Evolutionary conservation across 2,797 vertebrate genomes (phyloP).

Genomic region (Hipposideros larvatus): DNA sequence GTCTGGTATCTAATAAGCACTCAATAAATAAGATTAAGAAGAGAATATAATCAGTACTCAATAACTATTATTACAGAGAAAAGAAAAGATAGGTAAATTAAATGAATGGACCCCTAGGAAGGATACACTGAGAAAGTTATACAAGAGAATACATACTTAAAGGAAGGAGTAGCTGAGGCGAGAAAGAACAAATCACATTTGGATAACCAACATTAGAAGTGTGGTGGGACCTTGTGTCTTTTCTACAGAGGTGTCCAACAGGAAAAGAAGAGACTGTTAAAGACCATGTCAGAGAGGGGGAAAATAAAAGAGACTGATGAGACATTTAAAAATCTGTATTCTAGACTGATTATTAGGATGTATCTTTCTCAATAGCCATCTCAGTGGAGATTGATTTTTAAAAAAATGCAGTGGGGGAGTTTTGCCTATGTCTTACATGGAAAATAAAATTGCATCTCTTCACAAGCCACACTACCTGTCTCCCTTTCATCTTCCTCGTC

Average conservation of each 20-base stretch:
- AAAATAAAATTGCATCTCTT: not conserved
- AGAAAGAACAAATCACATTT: not conserved
- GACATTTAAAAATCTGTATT: not conserved
- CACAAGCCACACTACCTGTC: not conserved
- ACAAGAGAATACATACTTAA: not conserved
- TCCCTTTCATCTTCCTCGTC: not conserved
- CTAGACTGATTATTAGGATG: not conserved
- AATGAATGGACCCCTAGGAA: not conserved
- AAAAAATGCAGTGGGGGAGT: not conserved
- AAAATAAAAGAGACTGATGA: not conserved
- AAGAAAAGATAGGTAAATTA: not conserved
- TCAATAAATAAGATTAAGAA: not conserved
- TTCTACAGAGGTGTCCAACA: not conserved
- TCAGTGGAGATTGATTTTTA: not conserved
- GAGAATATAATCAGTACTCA: not conserved
- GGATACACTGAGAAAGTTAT: not conserved
- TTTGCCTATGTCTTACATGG: not conserved
- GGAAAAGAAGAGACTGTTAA: constrained; percentile 6
- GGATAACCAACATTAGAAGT: not conserved
- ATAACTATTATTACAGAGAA: not conserved
- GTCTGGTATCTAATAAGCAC: not conserved
- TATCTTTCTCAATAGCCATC: not conserved
- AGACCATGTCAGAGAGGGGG: not conserved
- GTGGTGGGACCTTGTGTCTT: not conserved
- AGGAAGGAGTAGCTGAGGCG: not conserved